phyloP scores from a whole-genome alignment of 2,888 invertebrate genomes.

The Yponomeuta sedellus region DNA sequence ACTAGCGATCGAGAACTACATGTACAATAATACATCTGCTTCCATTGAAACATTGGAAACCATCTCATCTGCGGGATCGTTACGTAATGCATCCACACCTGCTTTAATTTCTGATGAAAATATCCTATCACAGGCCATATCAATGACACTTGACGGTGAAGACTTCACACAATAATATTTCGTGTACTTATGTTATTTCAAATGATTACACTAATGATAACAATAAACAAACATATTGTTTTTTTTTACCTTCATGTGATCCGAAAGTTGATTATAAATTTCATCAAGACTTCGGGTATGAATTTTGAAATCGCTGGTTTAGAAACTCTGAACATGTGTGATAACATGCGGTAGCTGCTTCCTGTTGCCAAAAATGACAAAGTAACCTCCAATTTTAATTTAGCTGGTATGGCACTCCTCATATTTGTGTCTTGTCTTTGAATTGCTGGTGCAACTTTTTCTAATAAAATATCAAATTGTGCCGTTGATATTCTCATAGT shows the following conservation, averaged over 20 bases:
- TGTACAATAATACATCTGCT: constrained; percentile 21
- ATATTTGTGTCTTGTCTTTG: constrained; percentile 5
- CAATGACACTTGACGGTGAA: constrained; percentile 20
- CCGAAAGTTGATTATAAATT: constrained; percentile 19
- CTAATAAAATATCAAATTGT: constrained; percentile 9
- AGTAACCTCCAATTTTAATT: constrained; percentile 12
- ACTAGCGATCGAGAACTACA: constrained; percentile 18
- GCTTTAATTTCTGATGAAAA: constrained; percentile 21
- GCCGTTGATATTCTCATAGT: constrained; percentile 16
- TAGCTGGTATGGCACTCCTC: constrained; percentile 12
- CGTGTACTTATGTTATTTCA: constrained; percentile 20
- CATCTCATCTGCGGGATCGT: constrained; percentile 21
- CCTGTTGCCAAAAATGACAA: constrained; percentile 14
- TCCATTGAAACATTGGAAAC: constrained; percentile 21
- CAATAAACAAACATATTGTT: constrained; percentile 20
- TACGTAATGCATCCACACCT: constrained; percentile 19
- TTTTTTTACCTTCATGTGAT: constrained; percentile 21
- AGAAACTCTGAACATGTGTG: constrained; percentile 19
- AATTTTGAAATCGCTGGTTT: constrained; percentile 17
- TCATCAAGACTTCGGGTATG: constrained; percentile 16
- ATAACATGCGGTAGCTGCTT: constrained; percentile 13
- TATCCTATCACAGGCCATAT: constrained; percentile 19
- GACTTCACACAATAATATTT: constrained; percentile 21
- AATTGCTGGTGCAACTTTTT: constrained; percentile 12
- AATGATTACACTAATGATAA: constrained; percentile 21